Conservation (phyloP, 2,113 vertebrate species). For the Coreoperca whiteheadi region DNA sequence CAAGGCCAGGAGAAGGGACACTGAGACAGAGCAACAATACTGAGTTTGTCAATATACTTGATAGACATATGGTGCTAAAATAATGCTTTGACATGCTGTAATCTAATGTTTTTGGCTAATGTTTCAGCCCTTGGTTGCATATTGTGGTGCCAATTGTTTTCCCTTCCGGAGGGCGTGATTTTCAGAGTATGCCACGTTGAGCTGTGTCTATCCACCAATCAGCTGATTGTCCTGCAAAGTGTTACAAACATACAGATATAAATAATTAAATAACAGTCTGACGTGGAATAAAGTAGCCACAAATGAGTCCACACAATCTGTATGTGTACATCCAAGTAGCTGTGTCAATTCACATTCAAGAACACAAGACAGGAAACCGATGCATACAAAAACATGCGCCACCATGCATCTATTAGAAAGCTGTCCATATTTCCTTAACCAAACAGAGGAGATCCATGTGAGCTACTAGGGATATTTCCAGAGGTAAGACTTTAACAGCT, state of each 20-base stretch:
- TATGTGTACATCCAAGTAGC: background rate
- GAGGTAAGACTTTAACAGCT: background rate
- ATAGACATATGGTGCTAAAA: too few relatives aligned
- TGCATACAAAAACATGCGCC: background rate
- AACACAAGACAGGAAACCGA: background rate
- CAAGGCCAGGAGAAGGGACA: too few relatives aligned
- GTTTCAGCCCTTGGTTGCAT: too few relatives aligned
- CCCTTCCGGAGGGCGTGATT: too few relatives aligned
- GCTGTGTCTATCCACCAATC: background rate
- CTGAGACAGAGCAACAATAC: too few relatives aligned
- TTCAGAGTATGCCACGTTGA: too few relatives aligned
- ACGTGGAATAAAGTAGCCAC: background rate
- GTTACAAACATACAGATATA: slow-evolving; percentile 8
- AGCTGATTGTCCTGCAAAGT: slow-evolving; percentile 2
- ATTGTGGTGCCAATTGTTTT: too few relatives aligned
- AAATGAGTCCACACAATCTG: background rate
- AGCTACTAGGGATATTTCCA: background rate
- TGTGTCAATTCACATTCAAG: background rate
- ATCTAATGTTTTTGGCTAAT: too few relatives aligned
- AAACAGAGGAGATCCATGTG: background rate
- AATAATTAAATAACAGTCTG: background rate
- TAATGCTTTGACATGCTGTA: too few relatives aligned
- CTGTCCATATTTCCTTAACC: too few relatives aligned
- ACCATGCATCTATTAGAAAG: background rate
- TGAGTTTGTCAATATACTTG: too few relatives aligned